These are phyloP conservation scores for Conopomorpha cramerella DNA, from an alignment of 1,140 invertebrate species.

Conservation along the genomic window DNA sequence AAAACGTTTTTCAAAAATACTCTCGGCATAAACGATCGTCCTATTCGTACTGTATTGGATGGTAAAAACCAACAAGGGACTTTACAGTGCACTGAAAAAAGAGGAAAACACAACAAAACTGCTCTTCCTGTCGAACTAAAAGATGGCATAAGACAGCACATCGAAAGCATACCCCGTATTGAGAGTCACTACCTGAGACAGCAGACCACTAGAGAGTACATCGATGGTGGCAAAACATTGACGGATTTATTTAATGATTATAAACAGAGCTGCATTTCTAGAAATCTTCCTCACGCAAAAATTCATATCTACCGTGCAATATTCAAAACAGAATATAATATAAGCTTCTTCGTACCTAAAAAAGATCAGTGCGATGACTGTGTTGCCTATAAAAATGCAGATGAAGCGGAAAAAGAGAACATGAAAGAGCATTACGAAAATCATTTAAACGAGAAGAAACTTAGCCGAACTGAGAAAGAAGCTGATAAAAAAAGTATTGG, in stretches of 20 bases:
- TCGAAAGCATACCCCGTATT: constrained; percentile 9
- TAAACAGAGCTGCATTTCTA: constrained; percentile 5
- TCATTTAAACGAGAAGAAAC: constrained; percentile 7
- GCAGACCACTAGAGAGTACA: constrained; percentile 14
- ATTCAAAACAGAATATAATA: constrained; percentile 19
- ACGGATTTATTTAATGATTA: constrained; percentile 16
- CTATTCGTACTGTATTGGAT: constrained; percentile 10
- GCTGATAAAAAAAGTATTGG: constrained; percentile 11
- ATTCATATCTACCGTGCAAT: constrained; percentile 13
- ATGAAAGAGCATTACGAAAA: neutral
- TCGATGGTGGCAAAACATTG: constrained; percentile 16
- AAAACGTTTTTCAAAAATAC: constrained; percentile 11
- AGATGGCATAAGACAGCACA: constrained; percentile 8
- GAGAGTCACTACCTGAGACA: constrained; percentile 16
- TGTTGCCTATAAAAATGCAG: constrained; percentile 14
- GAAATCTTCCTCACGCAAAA: constrained; percentile 4
- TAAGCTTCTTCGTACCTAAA: constrained; percentile 22
- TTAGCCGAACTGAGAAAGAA: constrained; percentile 6
- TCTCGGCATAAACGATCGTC: constrained; percentile 9
- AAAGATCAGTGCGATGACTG: constrained; percentile 30
- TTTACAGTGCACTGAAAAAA: constrained; percentile 5
- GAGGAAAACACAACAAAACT: neutral
- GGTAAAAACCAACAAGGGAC: constrained; percentile 9
- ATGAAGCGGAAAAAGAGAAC: constrained; percentile 6
- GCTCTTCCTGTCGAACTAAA: neutral